Evolutionary conservation across 2,797 vertebrate genomes (phyloP).

Genomic region (Enteromius treurensis): DNA sequence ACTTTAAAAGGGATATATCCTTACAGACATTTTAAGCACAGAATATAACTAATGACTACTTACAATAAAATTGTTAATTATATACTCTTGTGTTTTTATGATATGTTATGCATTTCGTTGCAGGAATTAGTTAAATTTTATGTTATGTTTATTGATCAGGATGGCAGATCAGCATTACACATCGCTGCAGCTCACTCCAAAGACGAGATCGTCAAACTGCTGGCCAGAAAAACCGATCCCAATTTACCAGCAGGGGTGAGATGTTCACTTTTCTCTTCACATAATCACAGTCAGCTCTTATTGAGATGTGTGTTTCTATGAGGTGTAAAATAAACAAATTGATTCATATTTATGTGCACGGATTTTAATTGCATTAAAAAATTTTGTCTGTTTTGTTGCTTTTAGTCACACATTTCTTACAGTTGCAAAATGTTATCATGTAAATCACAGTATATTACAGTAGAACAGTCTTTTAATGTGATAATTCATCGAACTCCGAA

Average conservation of each 20-base stretch:
- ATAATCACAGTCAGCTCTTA: not conserved
- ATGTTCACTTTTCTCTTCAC: not conserved
- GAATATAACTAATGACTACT: not conserved
- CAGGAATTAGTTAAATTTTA: not conserved
- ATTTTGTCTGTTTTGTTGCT: not conserved
- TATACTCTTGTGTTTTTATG: no score
- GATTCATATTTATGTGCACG: not conserved
- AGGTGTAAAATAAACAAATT: no score
- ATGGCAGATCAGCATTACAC: slow-evolving; percentile 63
- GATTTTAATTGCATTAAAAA: not conserved
- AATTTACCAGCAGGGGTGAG: slow-evolving; percentile 67
- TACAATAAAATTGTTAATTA: not conserved
- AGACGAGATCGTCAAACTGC: slow-evolving; percentile 64
- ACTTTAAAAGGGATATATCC: not conserved
- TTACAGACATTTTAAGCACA: not conserved
- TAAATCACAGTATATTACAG: not conserved
- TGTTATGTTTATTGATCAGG: slow-evolving; percentile 52
- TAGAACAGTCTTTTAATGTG: not conserved
- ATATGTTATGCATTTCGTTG: no score
- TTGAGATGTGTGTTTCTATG: not conserved
- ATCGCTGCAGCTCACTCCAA: slow-evolving; percentile 67
- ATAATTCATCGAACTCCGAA: not conserved
- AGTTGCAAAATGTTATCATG: not conserved
- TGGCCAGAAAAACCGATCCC: slow-evolving; percentile 65
- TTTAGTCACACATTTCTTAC: not conserved